Percentiles rank a stretch among this genome's conserved stretches.
These are phyloP conservation scores for Stegodyphus mimosarum DNA, from an alignment of 1,140 invertebrate genomes.

Conservation along the genomic window DNA sequence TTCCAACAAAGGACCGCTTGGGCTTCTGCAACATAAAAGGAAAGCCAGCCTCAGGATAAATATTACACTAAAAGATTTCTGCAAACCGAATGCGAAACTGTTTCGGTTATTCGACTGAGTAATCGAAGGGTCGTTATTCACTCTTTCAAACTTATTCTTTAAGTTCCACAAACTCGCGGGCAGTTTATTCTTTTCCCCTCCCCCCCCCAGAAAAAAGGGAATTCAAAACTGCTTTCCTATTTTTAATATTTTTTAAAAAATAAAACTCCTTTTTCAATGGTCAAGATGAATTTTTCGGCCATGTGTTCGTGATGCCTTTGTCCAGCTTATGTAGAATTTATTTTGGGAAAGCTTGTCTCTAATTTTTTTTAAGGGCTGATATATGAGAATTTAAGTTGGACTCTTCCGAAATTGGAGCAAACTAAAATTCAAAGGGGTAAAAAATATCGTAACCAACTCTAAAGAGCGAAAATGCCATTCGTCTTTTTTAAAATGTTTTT, in stretches of 20 bases:
- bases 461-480: no score
- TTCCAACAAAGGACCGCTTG: not conserved
- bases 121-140: slow-evolving; percentile 26
- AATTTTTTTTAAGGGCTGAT: slow-evolving; percentile 24
- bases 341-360: not conserved
- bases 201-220: no score
- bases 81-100: not conserved
- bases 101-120: not conserved
- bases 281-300: slow-evolving; percentile 27
- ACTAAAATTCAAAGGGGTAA: no score
- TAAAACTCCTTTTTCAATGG: slow-evolving; percentile 21
- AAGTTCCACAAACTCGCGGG: not conserved
- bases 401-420: no score
- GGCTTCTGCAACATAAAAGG: not conserved
- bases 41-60: not conserved
- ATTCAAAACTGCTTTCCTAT: not conserved
- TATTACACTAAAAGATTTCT: not conserved
- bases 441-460: no score
- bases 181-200: not conserved
- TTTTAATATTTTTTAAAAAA: not conserved
- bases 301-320: slow-evolving; percentile 21
- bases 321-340: not conserved
- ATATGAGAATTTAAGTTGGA: no score
- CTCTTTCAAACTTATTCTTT: slow-evolving; percentile 17
- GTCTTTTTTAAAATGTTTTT: no score